Evolutionary conservation across 2,113 vertebrate species (phyloP).

Genomic region (Herpailurus yagouaroundi): DNA sequence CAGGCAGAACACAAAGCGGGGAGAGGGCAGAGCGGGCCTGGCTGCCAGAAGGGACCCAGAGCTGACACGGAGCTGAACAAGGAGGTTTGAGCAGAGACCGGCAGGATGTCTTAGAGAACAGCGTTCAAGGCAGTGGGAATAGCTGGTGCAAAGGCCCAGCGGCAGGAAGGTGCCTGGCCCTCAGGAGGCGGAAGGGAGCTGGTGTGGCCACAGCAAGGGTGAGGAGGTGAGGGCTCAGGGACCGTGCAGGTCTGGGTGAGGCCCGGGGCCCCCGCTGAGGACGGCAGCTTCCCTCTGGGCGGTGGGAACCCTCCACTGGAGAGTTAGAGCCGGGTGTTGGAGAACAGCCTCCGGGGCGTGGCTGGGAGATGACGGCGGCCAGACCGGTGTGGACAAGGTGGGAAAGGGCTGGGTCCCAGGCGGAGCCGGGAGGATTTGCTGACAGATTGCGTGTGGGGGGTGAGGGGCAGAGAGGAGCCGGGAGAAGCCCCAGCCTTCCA

Average conservation of each 20-base stretch:
- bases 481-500: rapidly evolving
- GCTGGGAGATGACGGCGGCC: background rate
- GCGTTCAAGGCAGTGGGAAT: background rate
- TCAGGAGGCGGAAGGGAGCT: rapidly evolving
- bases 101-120: background rate
- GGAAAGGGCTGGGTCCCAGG: background rate
- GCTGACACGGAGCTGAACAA: background rate
- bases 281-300: background rate
- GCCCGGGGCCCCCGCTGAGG: rapidly evolving
- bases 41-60: rapidly evolving
- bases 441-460: rapidly evolving
- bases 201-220: rapidly evolving
- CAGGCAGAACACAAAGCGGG: background rate
- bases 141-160: background rate
- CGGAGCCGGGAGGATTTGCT: background rate
- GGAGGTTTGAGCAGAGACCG: background rate
- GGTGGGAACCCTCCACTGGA: background rate
- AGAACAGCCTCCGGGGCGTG: background rate
- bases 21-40: background rate
- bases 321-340: background rate
- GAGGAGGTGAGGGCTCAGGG: background rate
- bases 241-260: background rate
- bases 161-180: background rate
- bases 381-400: rapidly evolving
- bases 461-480: background rate